Evolutionary conservation across 2,113 vertebrate genomes (phyloP).

Genomic region (Aythya baeri): DNA sequence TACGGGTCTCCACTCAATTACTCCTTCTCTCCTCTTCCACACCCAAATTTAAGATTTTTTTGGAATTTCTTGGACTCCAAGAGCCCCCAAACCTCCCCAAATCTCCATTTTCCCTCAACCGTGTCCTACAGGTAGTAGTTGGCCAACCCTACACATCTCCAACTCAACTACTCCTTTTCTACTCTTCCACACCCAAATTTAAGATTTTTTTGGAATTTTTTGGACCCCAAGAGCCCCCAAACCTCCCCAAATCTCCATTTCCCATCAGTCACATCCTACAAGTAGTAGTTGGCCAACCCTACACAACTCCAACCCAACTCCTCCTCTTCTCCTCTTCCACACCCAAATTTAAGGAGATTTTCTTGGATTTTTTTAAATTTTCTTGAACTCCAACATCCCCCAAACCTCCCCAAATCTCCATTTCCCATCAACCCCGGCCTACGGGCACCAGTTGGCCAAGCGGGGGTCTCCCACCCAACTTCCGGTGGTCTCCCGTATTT

Average conservation of each 20-base stretch:
- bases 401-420: background rate
- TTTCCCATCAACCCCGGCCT: background rate
- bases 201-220: too few relatives aligned
- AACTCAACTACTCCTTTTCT: too few relatives aligned
- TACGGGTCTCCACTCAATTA: rapidly evolving
- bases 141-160: too few relatives aligned
- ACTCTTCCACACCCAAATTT: too few relatives aligned
- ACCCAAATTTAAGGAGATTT: rapidly evolving
- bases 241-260: background rate
- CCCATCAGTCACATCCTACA: background rate
- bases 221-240: background rate
- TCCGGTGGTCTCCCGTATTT: too few relatives aligned
- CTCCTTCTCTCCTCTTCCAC: background rate
- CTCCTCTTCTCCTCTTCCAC: background rate
- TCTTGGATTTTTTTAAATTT: background rate
- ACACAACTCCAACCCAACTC: rapidly evolving
- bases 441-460: background rate
- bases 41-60: rapidly evolving
- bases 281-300: background rate
- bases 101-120: too few relatives aligned
- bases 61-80: too few relatives aligned
- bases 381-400: rapidly evolving
- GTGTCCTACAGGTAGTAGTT: too few relatives aligned
- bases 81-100: background rate
- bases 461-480: too few relatives aligned